Conservation (phyloP, 1,140 invertebrate species). For the Hyles euphorbiae region DNA sequence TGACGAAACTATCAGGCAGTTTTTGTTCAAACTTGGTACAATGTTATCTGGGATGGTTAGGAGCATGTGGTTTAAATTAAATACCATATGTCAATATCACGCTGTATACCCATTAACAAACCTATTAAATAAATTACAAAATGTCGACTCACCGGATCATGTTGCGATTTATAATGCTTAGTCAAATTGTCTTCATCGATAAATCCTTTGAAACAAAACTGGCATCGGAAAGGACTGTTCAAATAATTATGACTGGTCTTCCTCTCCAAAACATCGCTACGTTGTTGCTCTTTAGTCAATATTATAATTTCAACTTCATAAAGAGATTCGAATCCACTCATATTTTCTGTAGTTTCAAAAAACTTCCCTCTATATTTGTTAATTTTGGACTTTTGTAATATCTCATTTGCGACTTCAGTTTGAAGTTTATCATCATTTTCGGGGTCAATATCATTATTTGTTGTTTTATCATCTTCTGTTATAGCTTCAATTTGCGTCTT, state of each 20-base stretch:
- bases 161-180: constrained; percentile 5
- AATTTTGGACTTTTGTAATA: background rate
- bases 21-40: too few species aligned
- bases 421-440: background rate
- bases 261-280: constrained; percentile 7
- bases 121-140: background rate
- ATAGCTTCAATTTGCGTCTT: too few species aligned
- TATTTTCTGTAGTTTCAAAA: constrained; percentile 15
- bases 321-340: constrained; percentile 2
- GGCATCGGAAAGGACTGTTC: constrained; percentile 11
- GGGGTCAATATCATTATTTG: background rate
- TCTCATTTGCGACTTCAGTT: background rate
- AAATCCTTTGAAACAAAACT: constrained; percentile 11
- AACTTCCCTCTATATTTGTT: constrained; percentile 4
- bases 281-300: constrained; percentile 6
- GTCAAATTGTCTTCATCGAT: constrained; percentile 8
- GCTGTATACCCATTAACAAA: too few species aligned
- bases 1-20: too few species aligned
- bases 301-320: constrained; percentile 6
- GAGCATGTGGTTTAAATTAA: too few species aligned
- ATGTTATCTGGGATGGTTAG: too few species aligned
- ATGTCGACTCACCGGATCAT: constrained; percentile 11
- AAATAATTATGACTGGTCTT: constrained; percentile 9
- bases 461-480: background rate
- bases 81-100: too few species aligned